Base-by-base conservation (phyloP, 2,113 vertebrate genomes). In the Chinchilla lanigera region DNA sequence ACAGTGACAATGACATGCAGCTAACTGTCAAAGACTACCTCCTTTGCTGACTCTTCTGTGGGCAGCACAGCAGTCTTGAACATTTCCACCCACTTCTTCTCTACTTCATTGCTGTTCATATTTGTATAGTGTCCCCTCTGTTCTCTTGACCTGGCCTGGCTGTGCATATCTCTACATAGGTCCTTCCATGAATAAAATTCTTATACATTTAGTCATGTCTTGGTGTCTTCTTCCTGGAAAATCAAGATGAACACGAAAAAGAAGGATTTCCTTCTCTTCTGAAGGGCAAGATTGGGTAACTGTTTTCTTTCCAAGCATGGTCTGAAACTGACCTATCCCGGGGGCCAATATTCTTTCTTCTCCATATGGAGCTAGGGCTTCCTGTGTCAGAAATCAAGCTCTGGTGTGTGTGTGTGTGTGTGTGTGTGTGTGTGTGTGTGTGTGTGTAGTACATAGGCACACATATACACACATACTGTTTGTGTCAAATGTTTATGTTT, bases 71-170 rank as follows among this genome's bases (percentile, higher is more conserved):
- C 7, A 71, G 19, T 52, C n/a, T 38, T 14, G 7, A 10, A 41
- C n/a, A 52, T 28, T 14, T 44, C 52, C 41, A 17, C 33, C 3
- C 63, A 16, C 3, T 44, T 86, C 4, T 35, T 58, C 22, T 52
- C 26, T 38, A 22, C 28, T 28, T 60, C 50, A 38, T 35, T n/a
- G 44, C 26, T 4, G 11, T 75, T 77, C 50, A 54, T 9, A 44
- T 7, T 33, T n/a, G n/a, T 20, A 12, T 0, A 44, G 7, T 3
- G 1, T 11, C 3, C 26, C 38, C 38, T 35, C 12, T 61, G 4
- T 38, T 85, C 38, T 71, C 14, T 47, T 47, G 1, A 44, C 44
- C 61, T 61, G 1, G 1, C 24, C 7, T 41, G 30, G 1, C 41
- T 47, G 35, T 33, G 6, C 16, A 22, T 8, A 56, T 19, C 28